Conservation (phyloP, 1,140 invertebrate genomes). For the Pogonomyrmex barbatus region DNA sequence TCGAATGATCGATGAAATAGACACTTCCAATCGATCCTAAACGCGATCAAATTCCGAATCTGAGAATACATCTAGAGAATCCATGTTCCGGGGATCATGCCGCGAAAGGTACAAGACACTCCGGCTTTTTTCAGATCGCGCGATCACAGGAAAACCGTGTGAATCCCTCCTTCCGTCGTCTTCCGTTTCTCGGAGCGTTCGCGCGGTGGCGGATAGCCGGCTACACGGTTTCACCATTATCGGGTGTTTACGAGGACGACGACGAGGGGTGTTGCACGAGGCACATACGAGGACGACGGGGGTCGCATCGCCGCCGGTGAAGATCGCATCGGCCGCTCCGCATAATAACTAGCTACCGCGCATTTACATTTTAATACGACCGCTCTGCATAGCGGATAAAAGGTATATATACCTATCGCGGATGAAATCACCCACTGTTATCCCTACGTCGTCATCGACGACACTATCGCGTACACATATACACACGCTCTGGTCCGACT, state of each 20-base stretch:
- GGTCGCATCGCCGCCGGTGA: conserved; percentile 73
- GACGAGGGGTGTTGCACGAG: conserved; percentile 63
- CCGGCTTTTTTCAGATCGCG: conserved; percentile 61
- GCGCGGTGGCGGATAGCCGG: conserved; percentile 61
- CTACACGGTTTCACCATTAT: conserved; percentile 81
- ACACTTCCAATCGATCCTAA: neutral
- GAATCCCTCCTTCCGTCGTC: conserved; percentile 1
- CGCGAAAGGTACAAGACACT: conserved; percentile 26
- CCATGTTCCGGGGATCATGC: neutral
- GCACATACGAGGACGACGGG: conserved; percentile 69
- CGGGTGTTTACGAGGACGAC: conserved; percentile 78
- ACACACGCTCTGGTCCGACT: conserved; percentile 4
- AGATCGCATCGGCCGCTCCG: conserved; percentile 77
- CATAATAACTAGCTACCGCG: conserved; percentile 79
- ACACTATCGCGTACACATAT: conserved; percentile 17
- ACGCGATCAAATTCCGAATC: neutral
- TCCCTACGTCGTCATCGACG: conserved; percentile 62
- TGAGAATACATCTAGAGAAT: neutral
- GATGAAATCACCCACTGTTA: conserved; percentile 71
- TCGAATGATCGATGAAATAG: neutral
- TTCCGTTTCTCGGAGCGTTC: conserved; percentile 29
- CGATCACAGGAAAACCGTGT: conserved; percentile 36
- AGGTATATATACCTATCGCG: conserved; percentile 66
- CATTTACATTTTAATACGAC: conserved; percentile 81
- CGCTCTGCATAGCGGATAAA: conserved; percentile 76